Percentiles rank a stretch among this genome's conserved stretches.
These are phyloP conservation scores for Mormyrus hasselquistii DNA, from an alignment of 2,797 vertebrate species.

Conservation along the genomic window DNA sequence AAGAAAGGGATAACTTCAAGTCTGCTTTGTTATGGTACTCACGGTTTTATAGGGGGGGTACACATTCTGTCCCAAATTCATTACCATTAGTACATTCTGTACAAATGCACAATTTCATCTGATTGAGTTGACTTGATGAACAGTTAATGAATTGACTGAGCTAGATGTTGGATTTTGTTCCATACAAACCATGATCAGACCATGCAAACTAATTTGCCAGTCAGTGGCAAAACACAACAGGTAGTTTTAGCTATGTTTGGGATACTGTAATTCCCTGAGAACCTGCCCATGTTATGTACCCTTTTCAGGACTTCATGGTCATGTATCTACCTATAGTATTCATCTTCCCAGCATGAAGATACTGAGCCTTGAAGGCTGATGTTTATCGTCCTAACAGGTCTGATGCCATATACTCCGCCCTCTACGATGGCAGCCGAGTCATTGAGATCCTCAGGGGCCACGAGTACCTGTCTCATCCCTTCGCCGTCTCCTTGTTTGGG, in stretches of 20 bases:
- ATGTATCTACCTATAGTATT: conserved; percentile 13
- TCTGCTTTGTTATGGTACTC: not conserved
- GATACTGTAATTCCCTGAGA: not conserved
- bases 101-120: not conserved
- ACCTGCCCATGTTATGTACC: not conserved
- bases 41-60: not conserved
- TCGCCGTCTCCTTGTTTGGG: conserved; percentile 91
- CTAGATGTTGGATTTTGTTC: not conserved
- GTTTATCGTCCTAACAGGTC: conserved; percentile 69
- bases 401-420: conserved; percentile 94
- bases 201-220: not conserved
- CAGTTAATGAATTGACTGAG: not conserved
- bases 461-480: conserved; percentile 95
- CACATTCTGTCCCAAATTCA: not conserved
- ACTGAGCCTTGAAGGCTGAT: conserved; percentile 22
- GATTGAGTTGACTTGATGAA: not conserved
- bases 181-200: not conserved
- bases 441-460: conserved; percentile 93
- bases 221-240: not conserved
- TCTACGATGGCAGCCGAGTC: conserved; percentile 86
- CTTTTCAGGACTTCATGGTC: not conserved
- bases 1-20: not conserved
- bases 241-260: not conserved
- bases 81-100: not conserved
- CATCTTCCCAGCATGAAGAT: conserved; percentile 15